Conservation (phyloP, 2,113 vertebrate genomes). For the Dromaius novaehollandiae region DNA sequence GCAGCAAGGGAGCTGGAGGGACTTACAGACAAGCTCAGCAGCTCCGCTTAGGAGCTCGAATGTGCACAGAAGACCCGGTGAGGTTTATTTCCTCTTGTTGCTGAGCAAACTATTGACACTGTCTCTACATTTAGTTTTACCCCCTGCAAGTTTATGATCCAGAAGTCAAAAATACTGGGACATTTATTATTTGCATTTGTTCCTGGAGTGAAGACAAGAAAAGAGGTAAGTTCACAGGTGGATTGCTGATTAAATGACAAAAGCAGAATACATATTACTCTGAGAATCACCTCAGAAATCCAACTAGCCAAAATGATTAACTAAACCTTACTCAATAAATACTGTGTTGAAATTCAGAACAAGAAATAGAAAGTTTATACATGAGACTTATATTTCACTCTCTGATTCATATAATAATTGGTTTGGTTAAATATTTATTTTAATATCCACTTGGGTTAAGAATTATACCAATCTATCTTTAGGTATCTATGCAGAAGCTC, state of each 20-base stretch:
- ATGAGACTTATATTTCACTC: constrained; percentile 70
- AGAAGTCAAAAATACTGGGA: not conserved
- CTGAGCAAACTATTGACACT: not conserved
- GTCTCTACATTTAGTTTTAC: not conserved
- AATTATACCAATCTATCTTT: constrained; percentile 60
- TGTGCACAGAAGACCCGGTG: not conserved
- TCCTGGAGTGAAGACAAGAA: not conserved
- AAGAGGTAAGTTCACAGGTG: not conserved
- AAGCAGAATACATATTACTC: not conserved
- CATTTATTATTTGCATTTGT: not conserved
- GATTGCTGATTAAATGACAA: not conserved
- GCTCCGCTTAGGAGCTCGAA: not conserved
- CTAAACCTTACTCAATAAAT: constrained; percentile 65
- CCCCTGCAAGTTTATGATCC: not conserved
- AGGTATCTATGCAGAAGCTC: constrained; percentile 4
- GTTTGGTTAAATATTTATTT: constrained; percentile 76
- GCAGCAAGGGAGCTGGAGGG: not conserved
- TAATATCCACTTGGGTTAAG: constrained; percentile 58
- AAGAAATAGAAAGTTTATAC: constrained; percentile 67
- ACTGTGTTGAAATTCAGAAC: constrained; percentile 53
- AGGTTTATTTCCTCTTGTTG: not conserved
- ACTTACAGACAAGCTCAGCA: not conserved
- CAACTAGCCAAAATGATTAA: constrained; percentile 42
- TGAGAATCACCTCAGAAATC: constrained; percentile 8
- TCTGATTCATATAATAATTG: constrained; percentile 55